Percentiles rank a stretch among this genome's conserved stretches.
phyloP scores from a whole-genome alignment of 1,140 invertebrate species.

The Dinothrombium tinctorium region DNA sequence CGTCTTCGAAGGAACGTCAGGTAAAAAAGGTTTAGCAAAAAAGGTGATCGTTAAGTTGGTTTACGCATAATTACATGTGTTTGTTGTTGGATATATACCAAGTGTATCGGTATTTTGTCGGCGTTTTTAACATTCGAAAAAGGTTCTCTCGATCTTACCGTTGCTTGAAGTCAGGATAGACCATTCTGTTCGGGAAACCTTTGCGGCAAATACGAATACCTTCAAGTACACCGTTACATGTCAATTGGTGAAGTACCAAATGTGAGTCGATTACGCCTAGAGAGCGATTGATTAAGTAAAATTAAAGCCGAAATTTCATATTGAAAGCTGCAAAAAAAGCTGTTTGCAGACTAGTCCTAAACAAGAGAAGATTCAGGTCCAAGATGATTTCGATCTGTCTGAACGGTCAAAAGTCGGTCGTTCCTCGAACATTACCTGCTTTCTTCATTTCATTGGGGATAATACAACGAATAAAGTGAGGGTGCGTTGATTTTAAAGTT shows the following conservation, averaged over 20 bases:
- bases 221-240: constrained; percentile 99
- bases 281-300: neutral
- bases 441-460: constrained; percentile 38
- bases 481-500: constrained; percentile 29
- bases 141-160: too few species aligned
- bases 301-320: neutral
- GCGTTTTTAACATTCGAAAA: constrained; percentile 1
- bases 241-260: constrained; percentile 98
- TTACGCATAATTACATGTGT: too few species aligned
- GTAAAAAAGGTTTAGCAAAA: too few species aligned
- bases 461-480: constrained; percentile 37
- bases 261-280: constrained; percentile 90
- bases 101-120: too few species aligned
- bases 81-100: too few species aligned
- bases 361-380: neutral
- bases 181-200: constrained; percentile 99
- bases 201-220: constrained; percentile 99
- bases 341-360: neutral
- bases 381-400: neutral
- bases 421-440: constrained; percentile 12
- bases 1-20: too few species aligned
- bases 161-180: constrained; percentile 99
- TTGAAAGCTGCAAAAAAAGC: neutral
- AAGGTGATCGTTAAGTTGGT: too few species aligned
- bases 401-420: constrained; percentile 1